phyloP scores from a whole-genome alignment of 2,113 vertebrate species.

The Gambusia affinis region DNA sequence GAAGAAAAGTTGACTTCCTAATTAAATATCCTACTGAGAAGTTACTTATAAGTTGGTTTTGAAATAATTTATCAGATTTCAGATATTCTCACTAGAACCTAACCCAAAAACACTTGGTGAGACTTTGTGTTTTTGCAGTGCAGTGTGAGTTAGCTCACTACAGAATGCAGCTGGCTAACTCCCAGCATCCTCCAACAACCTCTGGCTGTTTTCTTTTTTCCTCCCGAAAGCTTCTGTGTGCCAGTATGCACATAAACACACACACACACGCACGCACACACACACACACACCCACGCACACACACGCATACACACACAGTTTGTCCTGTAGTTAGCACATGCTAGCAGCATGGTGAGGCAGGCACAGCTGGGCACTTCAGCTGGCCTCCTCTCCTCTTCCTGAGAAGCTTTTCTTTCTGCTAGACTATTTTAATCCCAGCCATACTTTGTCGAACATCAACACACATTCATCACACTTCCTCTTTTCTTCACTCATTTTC shows the following conservation, averaged over 20 bases:
- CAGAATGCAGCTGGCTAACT: conserved; percentile 13
- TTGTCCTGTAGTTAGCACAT: conserved; percentile 22
- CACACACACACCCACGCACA: neutral
- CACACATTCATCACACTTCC: conserved; percentile 1
- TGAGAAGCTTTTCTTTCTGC: conserved; percentile 5
- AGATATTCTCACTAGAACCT: too few relatives aligned
- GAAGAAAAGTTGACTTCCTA: too few relatives aligned
- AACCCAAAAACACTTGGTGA: too few relatives aligned
- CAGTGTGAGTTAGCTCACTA: conserved; percentile 24
- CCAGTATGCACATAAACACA: neutral
- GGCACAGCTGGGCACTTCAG: conserved; percentile 47
- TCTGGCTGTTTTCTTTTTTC: conserved; percentile 14
- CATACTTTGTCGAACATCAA: neutral
- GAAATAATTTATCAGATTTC: too few relatives aligned
- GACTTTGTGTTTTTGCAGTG: too few relatives aligned
- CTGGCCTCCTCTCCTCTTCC: conserved; percentile 9
- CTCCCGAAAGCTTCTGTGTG: conserved; percentile 5
- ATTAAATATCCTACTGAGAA: too few relatives aligned
- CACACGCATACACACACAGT: conserved; percentile 17
- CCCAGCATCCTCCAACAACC: conserved; percentile 33
- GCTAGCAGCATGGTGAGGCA: conserved; percentile 39
- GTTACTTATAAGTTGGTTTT: too few relatives aligned
- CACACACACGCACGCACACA: too few relatives aligned
- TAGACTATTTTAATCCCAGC: conserved; percentile 19
- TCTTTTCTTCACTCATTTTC: conserved; percentile 37